Evolutionary conservation across 2,888 invertebrate genomes (phyloP).

Genomic region (Dolichomitus sp.): DNA sequence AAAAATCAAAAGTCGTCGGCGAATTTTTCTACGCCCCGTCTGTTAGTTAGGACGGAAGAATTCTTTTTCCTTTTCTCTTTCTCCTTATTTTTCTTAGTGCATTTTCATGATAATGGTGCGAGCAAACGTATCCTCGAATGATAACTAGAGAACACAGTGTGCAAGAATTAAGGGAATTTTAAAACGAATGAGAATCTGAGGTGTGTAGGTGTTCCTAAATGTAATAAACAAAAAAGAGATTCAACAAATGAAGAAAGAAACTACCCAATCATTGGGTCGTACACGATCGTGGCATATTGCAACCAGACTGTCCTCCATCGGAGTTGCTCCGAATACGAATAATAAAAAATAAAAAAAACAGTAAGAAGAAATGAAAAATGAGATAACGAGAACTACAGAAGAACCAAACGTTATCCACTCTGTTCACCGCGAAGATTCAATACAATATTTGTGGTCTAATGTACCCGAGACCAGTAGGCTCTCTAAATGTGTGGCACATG

Average conservation of each 20-base stretch:
- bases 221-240: constrained; percentile 21
- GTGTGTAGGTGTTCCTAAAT: constrained; percentile 46
- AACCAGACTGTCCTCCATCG: constrained; percentile 47
- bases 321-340: constrained; percentile 28
- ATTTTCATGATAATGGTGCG: constrained; percentile 35
- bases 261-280: constrained; percentile 63
- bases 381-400: constrained; percentile 35
- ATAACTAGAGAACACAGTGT: constrained; percentile 8
- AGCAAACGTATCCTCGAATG: constrained; percentile 27
- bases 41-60: constrained; percentile 17
- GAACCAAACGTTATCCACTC: constrained; percentile 45
- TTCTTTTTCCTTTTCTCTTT: constrained; percentile 1
- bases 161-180: constrained; percentile 11
- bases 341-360: constrained; percentile 6
- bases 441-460: constrained; percentile 42
- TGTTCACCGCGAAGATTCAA: constrained; percentile 27
- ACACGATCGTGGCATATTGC: constrained; percentile 44
- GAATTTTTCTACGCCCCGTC: constrained; percentile 40
- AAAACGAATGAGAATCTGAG: constrained; percentile 16
- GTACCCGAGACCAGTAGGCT: constrained; percentile 49
- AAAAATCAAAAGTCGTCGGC: constrained; percentile 53
- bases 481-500: constrained; percentile 49
- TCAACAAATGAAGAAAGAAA: constrained; percentile 32
- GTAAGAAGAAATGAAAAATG: background rate
- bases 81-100: constrained; percentile 24